Evolutionary conservation across 2,797 vertebrate species (phyloP), one percentile per base, ranked within the genome.

Genomic region (Trematomus bernacchii): DNA sequence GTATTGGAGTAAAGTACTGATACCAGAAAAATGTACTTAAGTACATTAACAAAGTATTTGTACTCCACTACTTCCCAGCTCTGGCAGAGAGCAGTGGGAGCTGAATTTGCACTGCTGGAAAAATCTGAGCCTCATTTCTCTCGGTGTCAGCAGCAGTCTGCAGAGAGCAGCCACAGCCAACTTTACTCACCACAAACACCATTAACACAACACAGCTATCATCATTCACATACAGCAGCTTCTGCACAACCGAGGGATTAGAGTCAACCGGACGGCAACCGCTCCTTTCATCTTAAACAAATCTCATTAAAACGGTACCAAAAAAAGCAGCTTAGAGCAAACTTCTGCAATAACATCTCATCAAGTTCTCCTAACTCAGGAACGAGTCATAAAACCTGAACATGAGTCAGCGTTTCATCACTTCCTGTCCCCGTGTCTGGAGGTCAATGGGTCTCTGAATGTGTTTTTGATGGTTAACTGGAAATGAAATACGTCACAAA

Each of bases 131-230:
- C 58, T 77, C 71, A 64, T 80, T 71, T 85, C 63, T 84, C 83
- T 62, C 15, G 33, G 50, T 67, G 85, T 84, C 80, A 72, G 50
- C 1, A 30, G 59, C 71, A 54, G 68, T 57, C 61, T 64, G 73
- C 76, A 47, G 60, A 70, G 75, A 81, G 73, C 74, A 30, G 42
- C 78, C 79, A 46, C 78, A 80, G 55, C 48, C 69, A 66, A 77
- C 82, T 86, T 77, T 83, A 66, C 58, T 69, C 71, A 78, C 65
- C 74, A 67, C 74, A 85, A 87, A 84, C 7, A 78, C 70, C 71
- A 86, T 84, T 73, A 90, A 44, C 73, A 73, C 82, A 77, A 84
- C 46, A 54, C 47, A 23, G 73, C 76, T 76, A 71, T 76, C 75
- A 87, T 83, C 77, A 83, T 80, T 76, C 68, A 77, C 64, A 81